Evolutionary conservation across 2,113 vertebrate genomes (phyloP).

Genomic region (Eclectus roratus): DNA sequence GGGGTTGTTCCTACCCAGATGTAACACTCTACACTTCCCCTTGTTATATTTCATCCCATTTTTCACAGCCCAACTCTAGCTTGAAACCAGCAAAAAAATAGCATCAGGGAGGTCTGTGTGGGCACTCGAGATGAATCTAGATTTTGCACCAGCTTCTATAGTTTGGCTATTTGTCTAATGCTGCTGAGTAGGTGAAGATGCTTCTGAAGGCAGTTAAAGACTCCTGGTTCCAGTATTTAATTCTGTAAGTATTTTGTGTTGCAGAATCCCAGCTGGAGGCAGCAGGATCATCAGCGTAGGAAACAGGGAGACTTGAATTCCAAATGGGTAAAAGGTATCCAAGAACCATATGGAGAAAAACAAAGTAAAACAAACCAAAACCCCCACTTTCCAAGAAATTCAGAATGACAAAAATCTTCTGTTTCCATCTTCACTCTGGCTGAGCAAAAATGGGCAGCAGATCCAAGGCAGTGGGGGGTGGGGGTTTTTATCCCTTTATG

Average conservation of each 20-base stretch:
- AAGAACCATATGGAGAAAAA: not conserved
- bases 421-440: not conserved
- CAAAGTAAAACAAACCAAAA: not conserved
- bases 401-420: slow-evolving; percentile 29
- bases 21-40: no score
- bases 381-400: not conserved
- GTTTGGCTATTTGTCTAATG: not conserved
- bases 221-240: not conserved
- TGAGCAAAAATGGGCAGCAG: not conserved
- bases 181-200: not conserved
- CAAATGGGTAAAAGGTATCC: slow-evolving; percentile 60
- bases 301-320: slow-evolving; percentile 2
- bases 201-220: not conserved
- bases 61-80: no score
- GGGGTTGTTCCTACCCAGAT: no score
- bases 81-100: not conserved
- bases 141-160: not conserved
- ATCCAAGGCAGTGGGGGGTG: not conserved
- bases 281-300: slow-evolving; percentile 17
- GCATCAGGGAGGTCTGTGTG: not conserved
- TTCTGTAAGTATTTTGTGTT: not conserved
- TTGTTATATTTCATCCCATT: no score
- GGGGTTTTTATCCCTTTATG: not conserved
- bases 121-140: not conserved
- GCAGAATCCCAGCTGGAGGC: slow-evolving; percentile 17